These are phyloP conservation scores for Umimayanthus chanpuru DNA, from an alignment of 92 coral and sea anemone species.

Conservation along the genomic window DNA sequence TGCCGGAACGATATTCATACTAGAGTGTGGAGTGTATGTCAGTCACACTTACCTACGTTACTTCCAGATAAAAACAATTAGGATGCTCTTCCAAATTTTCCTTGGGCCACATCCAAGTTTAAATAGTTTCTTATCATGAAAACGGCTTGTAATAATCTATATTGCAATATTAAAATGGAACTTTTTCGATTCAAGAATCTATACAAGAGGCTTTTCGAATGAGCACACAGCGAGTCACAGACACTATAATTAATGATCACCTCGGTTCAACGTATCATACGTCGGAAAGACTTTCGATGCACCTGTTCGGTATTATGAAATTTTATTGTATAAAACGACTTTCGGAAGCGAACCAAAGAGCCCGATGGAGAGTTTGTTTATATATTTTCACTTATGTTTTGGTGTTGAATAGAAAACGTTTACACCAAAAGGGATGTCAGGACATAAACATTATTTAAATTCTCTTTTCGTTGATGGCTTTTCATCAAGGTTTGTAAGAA, in stretches of 20 bases:
- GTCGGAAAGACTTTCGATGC: neutral
- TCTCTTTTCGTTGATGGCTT: neutral
- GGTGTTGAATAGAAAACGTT: slow-evolving; percentile 30
- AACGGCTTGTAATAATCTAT: neutral
- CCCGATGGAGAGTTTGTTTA: slow-evolving; percentile 22
- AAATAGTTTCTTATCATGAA: neutral
- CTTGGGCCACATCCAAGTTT: neutral
- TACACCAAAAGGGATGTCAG: slow-evolving; percentile 1
- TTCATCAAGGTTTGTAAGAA: neutral
- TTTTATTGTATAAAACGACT: neutral
- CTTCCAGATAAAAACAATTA: neutral
- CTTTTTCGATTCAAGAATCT: neutral
- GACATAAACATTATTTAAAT: slow-evolving; percentile 9
- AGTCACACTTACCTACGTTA: neutral
- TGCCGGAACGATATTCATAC: neutral
- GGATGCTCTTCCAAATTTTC: neutral
- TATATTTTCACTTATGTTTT: slow-evolving; percentile 26
- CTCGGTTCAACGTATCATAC: neutral
- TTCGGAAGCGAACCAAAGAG: slow-evolving; percentile 40
- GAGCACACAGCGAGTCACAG: neutral
- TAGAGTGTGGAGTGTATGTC: neutral
- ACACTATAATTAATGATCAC: neutral
- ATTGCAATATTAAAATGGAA: neutral
- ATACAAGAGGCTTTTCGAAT: neutral
- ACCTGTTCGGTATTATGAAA: slow-evolving; percentile 25